A percentile compares a stretch with the other conserved stretches of the same genome.
These are phyloP conservation scores for Macquaria ambigua DNA, from an alignment of 2,113 vertebrate genomes.

Conservation along the genomic window DNA sequence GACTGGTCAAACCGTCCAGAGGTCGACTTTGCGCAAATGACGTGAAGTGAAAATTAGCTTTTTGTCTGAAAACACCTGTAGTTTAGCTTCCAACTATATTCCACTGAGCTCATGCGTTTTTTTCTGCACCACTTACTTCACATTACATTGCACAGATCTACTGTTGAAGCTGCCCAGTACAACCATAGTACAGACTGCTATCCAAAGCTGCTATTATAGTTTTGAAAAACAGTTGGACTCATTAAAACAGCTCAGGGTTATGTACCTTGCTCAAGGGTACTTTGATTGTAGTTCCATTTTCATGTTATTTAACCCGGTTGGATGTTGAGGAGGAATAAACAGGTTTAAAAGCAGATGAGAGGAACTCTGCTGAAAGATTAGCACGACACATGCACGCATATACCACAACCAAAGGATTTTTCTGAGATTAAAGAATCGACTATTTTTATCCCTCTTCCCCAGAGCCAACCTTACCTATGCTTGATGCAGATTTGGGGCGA, in stretches of 20 bases:
- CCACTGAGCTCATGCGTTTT: neutral
- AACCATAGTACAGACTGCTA: neutral
- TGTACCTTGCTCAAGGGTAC: conserved; percentile 21
- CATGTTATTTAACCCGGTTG: conserved; percentile 26
- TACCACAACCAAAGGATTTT: conserved; percentile 53
- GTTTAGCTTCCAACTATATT: neutral
- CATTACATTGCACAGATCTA: neutral
- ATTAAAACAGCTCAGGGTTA: conserved; percentile 30
- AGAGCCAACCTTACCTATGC: conserved; percentile 62
- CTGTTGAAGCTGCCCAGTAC: neutral
- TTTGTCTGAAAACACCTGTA: neutral
- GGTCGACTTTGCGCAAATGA: neutral
- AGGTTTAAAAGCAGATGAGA: conserved; percentile 63
- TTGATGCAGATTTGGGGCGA: conserved; percentile 63
- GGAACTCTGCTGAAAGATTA: conserved; percentile 46
- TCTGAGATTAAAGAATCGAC: conserved; percentile 66
- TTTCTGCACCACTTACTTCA: neutral
- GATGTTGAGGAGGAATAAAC: conserved; percentile 56
- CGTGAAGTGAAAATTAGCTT: neutral
- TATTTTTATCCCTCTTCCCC: conserved; percentile 72
- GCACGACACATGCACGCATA: conserved; percentile 44
- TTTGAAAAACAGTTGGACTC: conserved; percentile 29
- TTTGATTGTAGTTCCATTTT: conserved; percentile 21
- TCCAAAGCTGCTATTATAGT: neutral
- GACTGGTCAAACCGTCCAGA: neutral